These are phyloP conservation scores for Corythaixoides concolor DNA, from an alignment of 2,113 vertebrate species.

Conservation along the genomic window DNA sequence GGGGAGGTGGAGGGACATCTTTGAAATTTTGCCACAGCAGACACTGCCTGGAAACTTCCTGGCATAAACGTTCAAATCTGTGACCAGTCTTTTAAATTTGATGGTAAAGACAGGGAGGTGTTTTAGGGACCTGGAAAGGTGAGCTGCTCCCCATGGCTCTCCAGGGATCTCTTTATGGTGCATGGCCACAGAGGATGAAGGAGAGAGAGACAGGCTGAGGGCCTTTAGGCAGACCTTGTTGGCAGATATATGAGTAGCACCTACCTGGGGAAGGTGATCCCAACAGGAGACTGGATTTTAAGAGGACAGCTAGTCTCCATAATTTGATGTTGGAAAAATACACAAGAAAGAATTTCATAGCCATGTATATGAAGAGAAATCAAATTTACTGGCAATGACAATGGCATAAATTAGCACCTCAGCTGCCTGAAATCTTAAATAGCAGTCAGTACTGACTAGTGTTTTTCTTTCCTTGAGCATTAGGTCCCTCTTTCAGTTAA, in stretches of 20 bases:
- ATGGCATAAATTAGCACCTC: neutral
- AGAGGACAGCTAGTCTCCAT: neutral
- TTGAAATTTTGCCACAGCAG: neutral
- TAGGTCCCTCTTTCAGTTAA: neutral
- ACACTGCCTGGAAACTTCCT: neutral
- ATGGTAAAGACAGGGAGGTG: neutral
- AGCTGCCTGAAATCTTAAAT: neutral
- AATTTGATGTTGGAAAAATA: neutral
- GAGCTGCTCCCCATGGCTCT: neutral
- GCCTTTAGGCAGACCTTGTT: neutral
- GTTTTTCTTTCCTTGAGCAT: neutral
- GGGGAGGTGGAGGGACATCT: neutral
- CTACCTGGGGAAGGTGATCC: neutral
- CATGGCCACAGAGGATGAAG: neutral
- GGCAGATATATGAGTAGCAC: neutral
- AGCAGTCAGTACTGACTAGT: neutral
- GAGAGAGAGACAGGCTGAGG: neutral
- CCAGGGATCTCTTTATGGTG: neutral
- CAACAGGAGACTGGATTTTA: neutral
- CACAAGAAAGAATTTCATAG: neutral
- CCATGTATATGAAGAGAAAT: neutral
- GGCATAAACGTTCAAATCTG: neutral
- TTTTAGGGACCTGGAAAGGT: neutral
- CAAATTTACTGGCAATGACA: neutral
- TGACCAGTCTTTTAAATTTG: neutral